A percentile compares a stretch with the other conserved stretches of the same genome.
Evolutionary conservation across 2,797 vertebrate species (phyloP).

Genomic region (Saguinus oedipus): DNA sequence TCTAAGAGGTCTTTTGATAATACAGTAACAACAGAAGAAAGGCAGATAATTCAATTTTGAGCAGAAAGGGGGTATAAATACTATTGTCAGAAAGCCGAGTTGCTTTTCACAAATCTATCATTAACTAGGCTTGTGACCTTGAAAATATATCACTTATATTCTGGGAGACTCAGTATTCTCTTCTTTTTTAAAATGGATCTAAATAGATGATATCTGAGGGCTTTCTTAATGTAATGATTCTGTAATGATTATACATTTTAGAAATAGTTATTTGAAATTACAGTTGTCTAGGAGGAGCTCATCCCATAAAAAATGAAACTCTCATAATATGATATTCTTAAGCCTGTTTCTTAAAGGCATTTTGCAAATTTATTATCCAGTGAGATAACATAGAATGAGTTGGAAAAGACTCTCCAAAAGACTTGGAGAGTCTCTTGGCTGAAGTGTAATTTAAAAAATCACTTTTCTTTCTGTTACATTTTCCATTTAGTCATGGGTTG

Average conservation of each 20-base stretch:
- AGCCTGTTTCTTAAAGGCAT: not conserved
- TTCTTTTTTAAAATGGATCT: not conserved
- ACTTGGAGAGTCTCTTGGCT: not conserved
- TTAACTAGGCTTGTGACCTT: not conserved
- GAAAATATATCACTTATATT: not conserved
- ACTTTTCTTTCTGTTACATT: not conserved
- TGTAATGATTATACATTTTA: not conserved
- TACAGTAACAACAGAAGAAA: not conserved
- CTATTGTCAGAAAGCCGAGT: not conserved
- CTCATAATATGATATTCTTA: not conserved
- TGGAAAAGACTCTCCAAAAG: not conserved
- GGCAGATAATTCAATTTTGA: not conserved
- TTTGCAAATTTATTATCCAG: not conserved
- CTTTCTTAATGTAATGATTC: not conserved
- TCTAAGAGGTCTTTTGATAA: not conserved
- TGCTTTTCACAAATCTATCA: not conserved
- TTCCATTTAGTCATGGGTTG: not conserved
- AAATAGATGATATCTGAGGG: not conserved
- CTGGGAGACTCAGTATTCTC: not conserved
- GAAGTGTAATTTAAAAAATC: not conserved
- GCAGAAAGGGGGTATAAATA: not conserved
- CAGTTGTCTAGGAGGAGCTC: not conserved
- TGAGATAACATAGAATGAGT: not conserved
- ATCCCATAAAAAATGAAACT: not conserved
- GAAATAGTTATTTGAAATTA: not conserved